phyloP scores from a whole-genome alignment of 2,797 vertebrate genomes.

The Coregonus sp. region DNA sequence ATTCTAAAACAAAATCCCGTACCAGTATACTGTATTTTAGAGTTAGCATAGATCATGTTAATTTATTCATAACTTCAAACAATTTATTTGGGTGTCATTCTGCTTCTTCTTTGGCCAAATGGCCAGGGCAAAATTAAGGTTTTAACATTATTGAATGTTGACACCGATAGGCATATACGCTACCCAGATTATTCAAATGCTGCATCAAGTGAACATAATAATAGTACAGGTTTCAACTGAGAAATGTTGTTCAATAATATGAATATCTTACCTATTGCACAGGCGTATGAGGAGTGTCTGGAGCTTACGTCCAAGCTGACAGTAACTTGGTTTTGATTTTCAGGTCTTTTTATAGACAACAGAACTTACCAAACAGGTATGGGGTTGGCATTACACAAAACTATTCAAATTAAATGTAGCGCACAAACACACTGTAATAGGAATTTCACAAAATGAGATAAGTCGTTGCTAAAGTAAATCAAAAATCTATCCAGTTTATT shows the following conservation, averaged over 20 bases:
- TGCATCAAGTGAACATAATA: not conserved
- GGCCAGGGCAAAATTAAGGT: not conserved
- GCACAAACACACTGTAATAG: too few relatives aligned
- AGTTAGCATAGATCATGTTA: not conserved
- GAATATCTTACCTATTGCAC: slow-evolving; percentile 48
- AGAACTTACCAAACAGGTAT: slow-evolving; percentile 62
- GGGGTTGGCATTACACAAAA: not conserved
- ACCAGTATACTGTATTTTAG: not conserved
- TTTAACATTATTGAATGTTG: not conserved
- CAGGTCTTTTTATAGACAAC: slow-evolving; percentile 13
- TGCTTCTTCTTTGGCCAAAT: not conserved
- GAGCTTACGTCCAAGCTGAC: not conserved
- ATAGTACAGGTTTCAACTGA: not conserved
- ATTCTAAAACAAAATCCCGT: not conserved
- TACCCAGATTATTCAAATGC: not conserved
- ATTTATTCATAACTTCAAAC: too few relatives aligned
- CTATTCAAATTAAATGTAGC: too few relatives aligned
- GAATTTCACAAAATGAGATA: too few relatives aligned
- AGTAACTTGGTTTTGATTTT: slow-evolving; percentile 4
- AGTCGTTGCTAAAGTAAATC: too few relatives aligned
- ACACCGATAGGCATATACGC: not conserved
- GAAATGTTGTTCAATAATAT: not conserved
- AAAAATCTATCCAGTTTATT: too few relatives aligned
- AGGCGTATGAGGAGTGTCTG: not conserved
- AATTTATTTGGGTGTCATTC: not conserved